Evolutionary conservation across 2,888 invertebrate genomes (phyloP), one percentile per base, ranked within the genome.

Genomic region (Melanostoma scalare): DNA sequence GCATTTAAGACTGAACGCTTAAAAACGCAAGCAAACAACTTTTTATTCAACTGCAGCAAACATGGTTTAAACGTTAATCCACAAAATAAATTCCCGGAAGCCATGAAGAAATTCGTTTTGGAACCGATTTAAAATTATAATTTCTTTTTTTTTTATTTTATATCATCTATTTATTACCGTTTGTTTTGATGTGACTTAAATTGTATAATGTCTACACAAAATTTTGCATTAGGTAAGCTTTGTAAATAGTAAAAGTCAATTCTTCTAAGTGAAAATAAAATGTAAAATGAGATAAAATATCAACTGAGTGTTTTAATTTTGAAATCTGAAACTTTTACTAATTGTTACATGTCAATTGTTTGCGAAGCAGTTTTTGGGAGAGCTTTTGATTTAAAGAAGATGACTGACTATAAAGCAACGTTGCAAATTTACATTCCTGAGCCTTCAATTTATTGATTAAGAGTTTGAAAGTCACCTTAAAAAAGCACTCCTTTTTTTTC

Each of bases 1-100:
- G 79, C 84, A 79, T 84, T 75, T 74, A 84, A 84, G 84, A 84
- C 84, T 84, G 84, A 84, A 58, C 77, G 56, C 44, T 38, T n/a
- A 56, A 55, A 42, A 40, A 73, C 48, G 65, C 33, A 38, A 33
- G 42, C 6, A 65, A 8, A 65, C 63, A 44, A n/a, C 10, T 50
- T 9, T 3, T 30, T 35, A 40, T 36, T 55, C 6, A 74, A 58
- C 20, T 38, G 36, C n/a, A 8, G 9, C 30, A 65, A 56, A 74
- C 30, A 53, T 40, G n/a, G 50, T 56, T 63, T 48, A 56, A 5
- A 67, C 30, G 6, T 52, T 44, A 33, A 35, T 36, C 42, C 46
- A 8, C 20, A 48, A 20, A 65, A 52, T 36, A 5, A 5, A 31
- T 58, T 52, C 38, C 20, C 42, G 9, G 42, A 31, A 42, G 6